Evolutionary conservation across 2,797 vertebrate genomes (phyloP).

Genomic region (Brotula barbata): DNA sequence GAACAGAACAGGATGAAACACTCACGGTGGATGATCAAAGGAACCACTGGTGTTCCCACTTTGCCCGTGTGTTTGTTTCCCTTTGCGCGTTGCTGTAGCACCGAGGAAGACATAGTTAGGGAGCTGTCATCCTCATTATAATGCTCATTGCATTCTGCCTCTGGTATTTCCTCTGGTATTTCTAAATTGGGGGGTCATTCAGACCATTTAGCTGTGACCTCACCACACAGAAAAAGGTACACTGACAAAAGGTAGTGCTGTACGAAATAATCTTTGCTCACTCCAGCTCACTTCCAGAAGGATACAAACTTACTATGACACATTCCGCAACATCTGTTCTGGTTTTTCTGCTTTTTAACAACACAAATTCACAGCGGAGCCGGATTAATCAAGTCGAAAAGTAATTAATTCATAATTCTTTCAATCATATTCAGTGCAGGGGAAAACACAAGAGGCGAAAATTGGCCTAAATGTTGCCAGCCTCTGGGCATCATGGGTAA

Average conservation of each 20-base stretch:
- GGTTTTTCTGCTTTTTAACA: conserved; percentile 36
- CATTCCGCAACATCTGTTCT: conserved; percentile 9
- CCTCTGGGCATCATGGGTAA: conserved; percentile 24
- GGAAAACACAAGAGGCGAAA: conserved; percentile 24
- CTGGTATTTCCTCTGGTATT: conserved; percentile 49
- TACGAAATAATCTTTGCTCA: no score
- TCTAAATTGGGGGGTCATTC: conserved; percentile 23
- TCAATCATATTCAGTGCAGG: no score
- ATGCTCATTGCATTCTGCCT: conserved; percentile 18
- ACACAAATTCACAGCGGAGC: no score
- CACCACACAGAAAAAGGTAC: conserved; percentile 1
- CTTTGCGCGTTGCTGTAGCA: conserved; percentile 14
- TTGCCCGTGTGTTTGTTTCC: conserved; percentile 16
- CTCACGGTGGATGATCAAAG: conserved; percentile 5
- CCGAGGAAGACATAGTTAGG: conserved; percentile 32
- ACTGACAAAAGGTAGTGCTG: no score
- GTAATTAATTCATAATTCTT: no score
- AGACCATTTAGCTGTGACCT: conserved; percentile 13
- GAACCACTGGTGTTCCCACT: conserved; percentile 2
- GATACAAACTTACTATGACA: conserved; percentile 18
- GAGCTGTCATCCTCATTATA: conserved; percentile 51
- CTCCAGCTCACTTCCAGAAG: neutral
- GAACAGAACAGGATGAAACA: conserved; percentile 1
- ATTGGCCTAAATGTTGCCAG: conserved; percentile 17
- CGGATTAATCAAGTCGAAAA: conserved; percentile 57